Evolutionary conservation across 2,113 vertebrate genomes (phyloP).

Genomic region (Perca flavescens): DNA sequence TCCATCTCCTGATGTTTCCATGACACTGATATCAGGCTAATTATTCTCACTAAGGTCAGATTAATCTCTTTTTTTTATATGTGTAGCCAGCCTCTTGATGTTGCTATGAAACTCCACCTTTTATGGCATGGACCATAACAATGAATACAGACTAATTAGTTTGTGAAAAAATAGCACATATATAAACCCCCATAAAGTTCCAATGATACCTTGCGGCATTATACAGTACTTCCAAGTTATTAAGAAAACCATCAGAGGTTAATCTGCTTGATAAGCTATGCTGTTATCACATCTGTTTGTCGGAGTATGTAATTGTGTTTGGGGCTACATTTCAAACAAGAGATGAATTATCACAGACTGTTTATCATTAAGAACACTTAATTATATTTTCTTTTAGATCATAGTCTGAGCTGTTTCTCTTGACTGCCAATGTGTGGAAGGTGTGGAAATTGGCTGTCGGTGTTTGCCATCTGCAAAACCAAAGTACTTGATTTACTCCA

Average conservation of each 20-base stretch:
- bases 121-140: conserved; percentile 26
- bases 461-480: neutral
- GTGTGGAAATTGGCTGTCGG: neutral
- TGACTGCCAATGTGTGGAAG: neutral
- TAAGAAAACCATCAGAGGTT: neutral
- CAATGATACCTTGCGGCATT: neutral
- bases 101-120: conserved; percentile 42
- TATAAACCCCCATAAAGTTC: conserved; percentile 7
- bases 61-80: conserved; percentile 34
- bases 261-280: neutral
- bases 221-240: neutral
- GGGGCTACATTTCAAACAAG: neutral
- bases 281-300: neutral
- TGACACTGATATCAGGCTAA: conserved; percentile 25
- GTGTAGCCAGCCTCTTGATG: conserved; percentile 11
- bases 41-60: conserved; percentile 50
- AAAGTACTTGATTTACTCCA: neutral
- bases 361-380: neutral
- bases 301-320: neutral
- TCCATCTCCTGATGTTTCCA: conserved; percentile 25
- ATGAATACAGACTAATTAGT: conserved; percentile 33
- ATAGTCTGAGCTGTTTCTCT: neutral
- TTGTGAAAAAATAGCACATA: conserved; percentile 5
- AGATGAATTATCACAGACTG: neutral
- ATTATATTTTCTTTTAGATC: neutral